These are phyloP conservation scores for Eupelmus urozonus DNA, from an alignment of 2,888 invertebrate genomes.

Conservation along the genomic window DNA sequence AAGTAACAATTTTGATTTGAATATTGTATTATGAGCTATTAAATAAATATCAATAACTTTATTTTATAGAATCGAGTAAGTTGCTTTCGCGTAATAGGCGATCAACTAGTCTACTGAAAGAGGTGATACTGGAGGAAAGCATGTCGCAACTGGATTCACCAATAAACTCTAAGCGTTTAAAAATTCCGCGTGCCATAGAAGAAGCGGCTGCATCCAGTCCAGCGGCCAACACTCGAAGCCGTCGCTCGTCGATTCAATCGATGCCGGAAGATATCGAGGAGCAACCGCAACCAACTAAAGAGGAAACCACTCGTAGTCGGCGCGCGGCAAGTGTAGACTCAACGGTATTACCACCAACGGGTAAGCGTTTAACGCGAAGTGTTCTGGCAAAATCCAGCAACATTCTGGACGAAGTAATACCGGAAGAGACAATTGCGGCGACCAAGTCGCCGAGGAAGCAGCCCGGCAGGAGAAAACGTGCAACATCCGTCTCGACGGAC, in stretches of 20 bases:
- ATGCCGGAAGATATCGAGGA: slow-evolving; percentile 71
- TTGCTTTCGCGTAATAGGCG: slow-evolving; percentile 42
- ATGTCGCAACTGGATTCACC: slow-evolving; percentile 35
- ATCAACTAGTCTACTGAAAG: slow-evolving; percentile 63
- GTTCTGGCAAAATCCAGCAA: slow-evolving; percentile 60
- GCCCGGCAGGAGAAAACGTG: slow-evolving; percentile 62
- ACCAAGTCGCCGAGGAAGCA: slow-evolving; percentile 53
- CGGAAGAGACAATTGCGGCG: slow-evolving; percentile 49
- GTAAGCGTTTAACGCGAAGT: slow-evolving; percentile 63
- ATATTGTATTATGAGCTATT: neutral
- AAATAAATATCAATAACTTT: slow-evolving; percentile 21
- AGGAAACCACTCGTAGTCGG: slow-evolving; percentile 58
- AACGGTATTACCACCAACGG: slow-evolving; percentile 27
- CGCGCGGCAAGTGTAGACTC: slow-evolving; percentile 70
- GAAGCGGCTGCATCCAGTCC: slow-evolving; percentile 57
- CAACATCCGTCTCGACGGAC: slow-evolving; percentile 57
- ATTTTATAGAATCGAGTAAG: slow-evolving; percentile 29
- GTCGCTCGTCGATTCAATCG: slow-evolving; percentile 67
- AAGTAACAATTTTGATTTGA: too few relatives aligned
- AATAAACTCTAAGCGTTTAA: slow-evolving; percentile 19
- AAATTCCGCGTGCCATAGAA: neutral
- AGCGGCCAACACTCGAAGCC: slow-evolving; percentile 63
- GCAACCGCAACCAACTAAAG: slow-evolving; percentile 25
- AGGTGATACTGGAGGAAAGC: slow-evolving; percentile 64
- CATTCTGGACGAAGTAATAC: slow-evolving; percentile 40